Percentiles rank a stretch among this genome's conserved stretches.
These are phyloP conservation scores for Megaceryle alcyon DNA, from an alignment of 2,797 vertebrate genomes.

Conservation along the genomic window DNA sequence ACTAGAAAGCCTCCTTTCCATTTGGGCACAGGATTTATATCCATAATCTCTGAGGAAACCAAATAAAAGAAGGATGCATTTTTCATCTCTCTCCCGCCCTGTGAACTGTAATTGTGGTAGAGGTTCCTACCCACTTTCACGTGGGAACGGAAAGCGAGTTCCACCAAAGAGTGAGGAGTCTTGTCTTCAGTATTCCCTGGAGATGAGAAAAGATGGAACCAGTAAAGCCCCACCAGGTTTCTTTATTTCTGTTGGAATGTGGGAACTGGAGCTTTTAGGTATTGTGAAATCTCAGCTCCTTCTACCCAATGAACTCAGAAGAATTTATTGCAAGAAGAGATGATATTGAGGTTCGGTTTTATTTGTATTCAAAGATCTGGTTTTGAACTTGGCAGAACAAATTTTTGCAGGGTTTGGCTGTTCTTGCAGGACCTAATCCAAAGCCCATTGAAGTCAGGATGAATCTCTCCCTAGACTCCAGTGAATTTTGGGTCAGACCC, in stretches of 20 bases:
- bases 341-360: slow-evolving; percentile 67
- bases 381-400: slow-evolving; percentile 66
- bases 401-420: slow-evolving; percentile 62
- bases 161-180: not conserved
- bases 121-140: slow-evolving; percentile 32
- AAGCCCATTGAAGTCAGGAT: slow-evolving; percentile 59
- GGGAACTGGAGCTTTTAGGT: slow-evolving; percentile 43
- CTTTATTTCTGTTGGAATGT: slow-evolving; percentile 58
- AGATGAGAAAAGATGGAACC: not conserved
- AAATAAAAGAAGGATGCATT: slow-evolving; percentile 29
- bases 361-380: slow-evolving; percentile 62
- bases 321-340: slow-evolving; percentile 60
- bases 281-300: slow-evolving; percentile 53
- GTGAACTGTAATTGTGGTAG: slow-evolving; percentile 40
- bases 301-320: slow-evolving; percentile 34
- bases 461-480: slow-evolving; percentile 63
- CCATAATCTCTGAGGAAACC: slow-evolving; percentile 48
- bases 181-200: not conserved
- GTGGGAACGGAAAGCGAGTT: not conserved
- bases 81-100: slow-evolving; percentile 4
- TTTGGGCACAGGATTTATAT: slow-evolving; percentile 30
- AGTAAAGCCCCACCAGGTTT: slow-evolving; percentile 21
- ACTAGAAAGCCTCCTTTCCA: not conserved
- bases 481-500: slow-evolving; percentile 66
- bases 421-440: slow-evolving; percentile 59